Percentiles rank a stretch among this genome's conserved stretches.
Evolutionary conservation across 2,113 vertebrate species (phyloP).

Genomic region (Arvicanthis niloticus): DNA sequence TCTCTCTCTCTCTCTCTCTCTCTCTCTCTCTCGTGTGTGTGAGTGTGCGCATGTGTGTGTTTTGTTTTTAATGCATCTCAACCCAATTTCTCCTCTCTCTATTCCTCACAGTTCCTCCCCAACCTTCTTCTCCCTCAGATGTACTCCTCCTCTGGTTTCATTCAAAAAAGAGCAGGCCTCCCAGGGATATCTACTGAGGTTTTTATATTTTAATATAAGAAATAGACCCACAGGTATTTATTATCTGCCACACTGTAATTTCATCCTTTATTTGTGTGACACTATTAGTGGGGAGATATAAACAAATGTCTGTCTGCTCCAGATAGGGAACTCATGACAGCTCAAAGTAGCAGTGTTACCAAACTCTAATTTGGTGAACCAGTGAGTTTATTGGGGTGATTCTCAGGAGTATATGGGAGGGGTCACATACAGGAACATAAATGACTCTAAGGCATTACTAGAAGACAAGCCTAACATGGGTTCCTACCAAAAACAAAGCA

Average conservation of each 20-base stretch:
- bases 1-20: too few relatives aligned
- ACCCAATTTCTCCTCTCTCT: background rate
- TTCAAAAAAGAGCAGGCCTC: background rate
- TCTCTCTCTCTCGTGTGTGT: too few relatives aligned
- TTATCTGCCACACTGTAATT: conserved; percentile 1
- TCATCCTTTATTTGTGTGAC: background rate
- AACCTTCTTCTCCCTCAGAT: background rate
- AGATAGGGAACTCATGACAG: background rate
- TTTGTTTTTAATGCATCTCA: background rate
- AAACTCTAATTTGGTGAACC: too few relatives aligned
- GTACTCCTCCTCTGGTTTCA: background rate
- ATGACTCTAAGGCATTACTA: background rate
- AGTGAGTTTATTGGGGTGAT: background rate
- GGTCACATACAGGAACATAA: background rate
- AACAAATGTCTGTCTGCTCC: background rate
- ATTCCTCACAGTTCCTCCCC: background rate
- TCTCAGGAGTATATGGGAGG: background rate
- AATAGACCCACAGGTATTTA: background rate
- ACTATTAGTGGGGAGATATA: too few relatives aligned
- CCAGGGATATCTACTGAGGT: background rate
- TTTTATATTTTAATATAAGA: conserved; percentile 52
- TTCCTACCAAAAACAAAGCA: background rate
- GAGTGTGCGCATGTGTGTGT: too few relatives aligned
- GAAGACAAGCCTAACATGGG: too few relatives aligned
- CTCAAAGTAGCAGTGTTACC: background rate